Percentiles rank a stretch among this genome's conserved stretches.
Evolutionary conservation across 2,113 vertebrate species (phyloP).

Genomic region (Antechinus flavipes): DNA sequence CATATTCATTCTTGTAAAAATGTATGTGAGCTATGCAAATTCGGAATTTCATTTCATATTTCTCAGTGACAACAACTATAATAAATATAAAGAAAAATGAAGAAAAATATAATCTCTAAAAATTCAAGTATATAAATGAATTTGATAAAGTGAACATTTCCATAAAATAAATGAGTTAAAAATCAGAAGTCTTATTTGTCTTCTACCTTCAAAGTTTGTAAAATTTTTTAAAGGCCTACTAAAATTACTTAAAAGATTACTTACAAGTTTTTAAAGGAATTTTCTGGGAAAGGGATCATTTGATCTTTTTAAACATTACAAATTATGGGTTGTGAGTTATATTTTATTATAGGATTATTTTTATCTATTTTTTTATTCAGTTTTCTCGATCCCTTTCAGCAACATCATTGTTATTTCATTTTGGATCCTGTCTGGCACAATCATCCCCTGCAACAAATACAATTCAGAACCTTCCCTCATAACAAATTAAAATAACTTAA

Average conservation of each 20-base stretch:
- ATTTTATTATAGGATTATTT: neutral
- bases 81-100: conserved; percentile 19
- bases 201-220: conserved; percentile 10
- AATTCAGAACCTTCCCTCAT: neutral
- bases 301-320: neutral
- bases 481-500: neutral
- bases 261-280: neutral
- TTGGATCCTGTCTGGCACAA: neutral
- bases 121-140: neutral
- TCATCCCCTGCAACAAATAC: neutral
- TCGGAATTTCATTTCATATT: conserved; percentile 9
- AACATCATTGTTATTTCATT: neutral
- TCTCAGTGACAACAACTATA: neutral
- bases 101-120: neutral
- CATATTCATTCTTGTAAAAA: neutral
- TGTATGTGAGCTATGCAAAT: neutral
- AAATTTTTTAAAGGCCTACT: neutral
- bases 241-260: conserved; percentile 19
- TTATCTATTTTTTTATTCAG: neutral
- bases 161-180: neutral
- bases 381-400: neutral
- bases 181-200: neutral
- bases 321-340: neutral
- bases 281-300: conserved; percentile 17
- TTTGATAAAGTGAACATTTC: neutral